Percentiles rank a stretch among this genome's conserved stretches.
Evolutionary conservation across 23 tunicate genomes (phyloP).

Genomic region (Botrylloides violaceus): DNA sequence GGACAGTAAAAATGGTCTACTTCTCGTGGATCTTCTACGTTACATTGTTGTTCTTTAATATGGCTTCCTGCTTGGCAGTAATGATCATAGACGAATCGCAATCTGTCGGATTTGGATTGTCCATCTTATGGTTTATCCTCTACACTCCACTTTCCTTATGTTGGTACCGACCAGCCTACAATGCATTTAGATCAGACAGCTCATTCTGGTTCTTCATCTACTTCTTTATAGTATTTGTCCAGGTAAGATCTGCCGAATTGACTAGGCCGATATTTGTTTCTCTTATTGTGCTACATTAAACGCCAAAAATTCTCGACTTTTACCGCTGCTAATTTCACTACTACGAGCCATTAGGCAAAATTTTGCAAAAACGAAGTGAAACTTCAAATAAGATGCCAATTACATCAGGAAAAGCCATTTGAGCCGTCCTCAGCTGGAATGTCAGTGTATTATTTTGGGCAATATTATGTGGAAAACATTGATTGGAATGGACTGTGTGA

Average conservation of each 20-base stretch:
- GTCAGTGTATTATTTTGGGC: too few relatives aligned
- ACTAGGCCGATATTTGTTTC: too few relatives aligned
- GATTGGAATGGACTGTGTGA: too few relatives aligned
- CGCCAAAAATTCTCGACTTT: too few relatives aligned
- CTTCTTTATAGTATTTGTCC: slow-evolving; percentile 95
- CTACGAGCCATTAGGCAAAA: too few relatives aligned
- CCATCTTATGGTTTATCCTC: slow-evolving; percentile 76
- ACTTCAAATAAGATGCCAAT: too few relatives aligned
- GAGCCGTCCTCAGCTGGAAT: too few relatives aligned
- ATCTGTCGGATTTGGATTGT: slow-evolving; percentile 73
- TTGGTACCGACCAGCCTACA: slow-evolving; percentile 97
- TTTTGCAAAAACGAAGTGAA: too few relatives aligned
- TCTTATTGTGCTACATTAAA: too few relatives aligned
- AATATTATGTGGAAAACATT: too few relatives aligned
- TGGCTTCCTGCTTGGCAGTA: slow-evolving; percentile 39
- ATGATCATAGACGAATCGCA: slow-evolving; percentile 11
- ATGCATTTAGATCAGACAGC: slow-evolving; percentile 88
- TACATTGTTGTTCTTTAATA: slow-evolving; percentile 42
- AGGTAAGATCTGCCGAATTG: slow-evolving; percentile 58
- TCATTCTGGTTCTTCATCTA: slow-evolving; percentile 91
- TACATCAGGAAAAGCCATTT: too few relatives aligned
- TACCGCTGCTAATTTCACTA: too few relatives aligned
- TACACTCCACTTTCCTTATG: slow-evolving; percentile 79
- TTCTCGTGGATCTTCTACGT: slow-evolving; percentile 86
- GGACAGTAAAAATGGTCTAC: slow-evolving; percentile 69